Evolutionary conservation across 2,888 invertebrate species (phyloP), one percentile per base, ranked within the genome.

Genomic region (Nephrotoma guestfalica): DNA sequence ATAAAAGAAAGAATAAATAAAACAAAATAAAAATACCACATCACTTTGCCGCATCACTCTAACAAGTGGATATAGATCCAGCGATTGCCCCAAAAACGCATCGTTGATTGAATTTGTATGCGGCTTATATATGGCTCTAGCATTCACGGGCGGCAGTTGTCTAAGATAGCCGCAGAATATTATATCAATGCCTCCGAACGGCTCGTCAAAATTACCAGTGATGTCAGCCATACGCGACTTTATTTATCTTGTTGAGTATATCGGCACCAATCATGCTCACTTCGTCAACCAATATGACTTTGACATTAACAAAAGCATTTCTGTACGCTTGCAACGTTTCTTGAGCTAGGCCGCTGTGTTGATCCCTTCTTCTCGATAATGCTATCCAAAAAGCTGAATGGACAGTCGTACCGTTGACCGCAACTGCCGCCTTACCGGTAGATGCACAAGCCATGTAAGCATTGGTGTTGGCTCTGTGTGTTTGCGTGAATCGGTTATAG

Each of bases 401-500:
- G 30, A 30, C 30, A 30, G 30, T 30, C 30, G 30, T 30, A 30
- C 30, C 30, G 30, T 30, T 30, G 30, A 30, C 2, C 30, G 47
- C 47, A 9, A 47, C 47, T 13, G 47, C 47, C 9, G 47, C 47
- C n/a, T 47, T 47, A n/a, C 47, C 47, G n/a, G 47, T 47, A 47
- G 47, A 47, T 13, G 47, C 47, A 47, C 47, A 47, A 13, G 47
- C n/a, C 11, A 47, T 47, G n/a, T 47, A 47, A 47, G 47, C 47
- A n/a, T 47, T 47, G 88, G 89, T 90, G 87, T 87, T 88, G 11
- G 89, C 89, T 89, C 91, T 89, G 57, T 87, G 89, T 86, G 86
- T 87, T 88, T 91, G 41, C n/a, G n/a, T n/a, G n/a, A n/a, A n/a
- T n/a, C 91, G 86, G 87, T 91, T 91, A 86, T 91, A 47, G n/a